Evolutionary conservation across 2,888 invertebrate genomes (phyloP), one percentile per base, ranked within the genome.

Genomic region (Glyphotaelius pellucidus): DNA sequence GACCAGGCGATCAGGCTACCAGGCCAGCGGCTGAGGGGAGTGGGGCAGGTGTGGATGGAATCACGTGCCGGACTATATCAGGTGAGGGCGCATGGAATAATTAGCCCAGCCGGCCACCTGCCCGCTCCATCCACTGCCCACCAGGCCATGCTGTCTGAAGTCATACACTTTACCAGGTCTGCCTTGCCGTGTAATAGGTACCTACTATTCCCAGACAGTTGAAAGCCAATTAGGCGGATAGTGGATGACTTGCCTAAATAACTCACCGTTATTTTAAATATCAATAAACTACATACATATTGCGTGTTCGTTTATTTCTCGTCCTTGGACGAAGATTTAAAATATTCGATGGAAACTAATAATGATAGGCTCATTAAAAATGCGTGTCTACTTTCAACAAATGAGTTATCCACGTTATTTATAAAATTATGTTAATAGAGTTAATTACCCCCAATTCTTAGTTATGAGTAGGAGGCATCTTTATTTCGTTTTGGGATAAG

Each of bases 51-150:
- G 81, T 15, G 81, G 81, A 81, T 31, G 81, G 31, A 81, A 81
- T 81, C 81, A 81, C 81, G 81, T 32, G 81, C 81, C 81, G 32
- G 81, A 81, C 81, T 81, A 81, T 81, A 81, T 81, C 81, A 81
- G 81, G 81, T 81, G 81, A 81, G 81, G 81, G 81, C 81, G 81
- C 81, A 19, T 81, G 81, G 81, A 81, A 81, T 81, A 81, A 81
- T 81, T 32, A 81, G 31, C 31, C 84, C 38, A 35, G 84, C 31
- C 84, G 38, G 35, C 32, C 84, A 84, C 84, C 84, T 25, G 84
- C 84, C 35, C 35, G 35, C 35, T 35, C 84, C 32, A 19, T 7
- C 25, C 32, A 32, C 35, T 35, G 35, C 35, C 32, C 84, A 35
- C 83, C 32, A 83, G 35, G 32, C 35, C 83, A 83, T 32, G 47